phyloP scores from a whole-genome alignment of 2,113 vertebrate genomes.

The human region GRCh38 chr2:54348501-54349000 shows the following conservation, averaged over 20 bases:
- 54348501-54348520: conserved; percentile 19
- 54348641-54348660: conserved; percentile 17
- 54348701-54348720: not conserved
- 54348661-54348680: not conserved
- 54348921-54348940: conserved; percentile 50
- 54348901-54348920: conserved; percentile 66
- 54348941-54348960: conserved; percentile 21
- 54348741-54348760: conserved; percentile 40
- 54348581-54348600: not conserved
- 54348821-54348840: conserved; percentile 74
- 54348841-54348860: conserved; percentile 79
- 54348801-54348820: conserved; percentile 74
- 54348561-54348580: not conserved
- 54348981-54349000: conserved; percentile 62
- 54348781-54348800: conserved; percentile 74
- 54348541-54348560: conserved; percentile 32
- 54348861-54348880: conserved; percentile 73
- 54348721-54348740: conserved; percentile 30
- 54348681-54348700: not conserved
- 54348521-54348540: conserved; percentile 23
- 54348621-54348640: not conserved
- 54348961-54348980: conserved; percentile 41
- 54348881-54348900: conserved; percentile 75
- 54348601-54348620: conserved; percentile 18
- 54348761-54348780: conserved; percentile 63